These are phyloP conservation scores for Chrysocyon brachyurus DNA, from an alignment of 2,797 vertebrate species.

Conservation along the genomic window DNA sequence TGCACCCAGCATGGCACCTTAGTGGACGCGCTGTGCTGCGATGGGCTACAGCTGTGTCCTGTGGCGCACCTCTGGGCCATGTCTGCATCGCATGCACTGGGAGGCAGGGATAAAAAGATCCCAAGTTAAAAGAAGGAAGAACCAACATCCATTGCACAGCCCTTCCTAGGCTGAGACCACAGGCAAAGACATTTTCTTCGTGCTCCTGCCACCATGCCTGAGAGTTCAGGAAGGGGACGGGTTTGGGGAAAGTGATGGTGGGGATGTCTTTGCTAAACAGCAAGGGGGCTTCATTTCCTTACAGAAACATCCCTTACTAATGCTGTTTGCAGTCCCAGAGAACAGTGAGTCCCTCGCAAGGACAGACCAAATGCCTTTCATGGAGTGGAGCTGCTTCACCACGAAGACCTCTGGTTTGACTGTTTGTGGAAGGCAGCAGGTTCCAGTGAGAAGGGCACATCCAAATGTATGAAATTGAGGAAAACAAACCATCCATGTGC, in stretches of 20 bases:
- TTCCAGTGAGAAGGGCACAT: not conserved
- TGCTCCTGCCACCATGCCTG: not conserved
- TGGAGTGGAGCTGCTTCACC: accelerated
- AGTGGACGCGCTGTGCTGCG: not conserved
- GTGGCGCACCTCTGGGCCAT: not conserved
- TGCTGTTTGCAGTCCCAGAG: no score
- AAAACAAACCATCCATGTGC: accelerated
- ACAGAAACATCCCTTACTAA: not conserved
- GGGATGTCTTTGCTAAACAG: not conserved
- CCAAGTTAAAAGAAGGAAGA: not conserved
- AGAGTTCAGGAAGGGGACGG: not conserved
- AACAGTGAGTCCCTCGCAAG: no score
- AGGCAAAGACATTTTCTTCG: accelerated
- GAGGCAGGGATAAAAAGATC: not conserved
- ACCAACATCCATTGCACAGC: no score
- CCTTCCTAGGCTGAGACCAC: not conserved
- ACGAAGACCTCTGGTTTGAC: not conserved
- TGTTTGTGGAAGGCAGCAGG: accelerated
- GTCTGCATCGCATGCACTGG: accelerated
- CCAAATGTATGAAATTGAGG: not conserved
- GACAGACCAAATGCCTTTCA: not conserved
- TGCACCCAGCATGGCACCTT: accelerated
- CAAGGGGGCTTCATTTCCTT: not conserved
- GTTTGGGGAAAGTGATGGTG: not conserved
- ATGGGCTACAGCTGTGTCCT: accelerated